Percentiles rank a stretch among this genome's conserved stretches.
phyloP scores from a whole-genome alignment of 2,888 invertebrate species.

The Ametastegia equiseti region DNA sequence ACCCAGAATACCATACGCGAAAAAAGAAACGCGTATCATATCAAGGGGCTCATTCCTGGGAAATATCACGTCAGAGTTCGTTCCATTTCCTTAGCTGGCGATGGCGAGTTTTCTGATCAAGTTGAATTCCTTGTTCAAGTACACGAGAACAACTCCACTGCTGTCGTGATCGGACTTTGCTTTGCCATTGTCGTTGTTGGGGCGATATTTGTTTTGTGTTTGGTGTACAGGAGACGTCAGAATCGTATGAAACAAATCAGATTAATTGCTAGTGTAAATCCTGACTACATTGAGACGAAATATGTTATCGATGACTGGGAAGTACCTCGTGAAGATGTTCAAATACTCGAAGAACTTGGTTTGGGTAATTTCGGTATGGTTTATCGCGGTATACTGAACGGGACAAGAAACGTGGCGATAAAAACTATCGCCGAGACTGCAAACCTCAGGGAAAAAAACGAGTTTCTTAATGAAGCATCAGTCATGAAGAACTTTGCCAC shows the following conservation, averaged over 20 bases:
- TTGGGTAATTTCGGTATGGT: slow-evolving; percentile 88
- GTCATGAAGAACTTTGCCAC: slow-evolving; percentile 86
- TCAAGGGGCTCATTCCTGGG: slow-evolving; percentile 77
- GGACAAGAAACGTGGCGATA: slow-evolving; percentile 78
- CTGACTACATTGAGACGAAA: slow-evolving; percentile 79
- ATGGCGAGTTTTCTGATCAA: slow-evolving; percentile 71
- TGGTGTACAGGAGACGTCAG: slow-evolving; percentile 66
- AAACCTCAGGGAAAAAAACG: slow-evolving; percentile 78
- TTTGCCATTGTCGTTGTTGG: slow-evolving; percentile 55
- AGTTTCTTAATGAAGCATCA: slow-evolving; percentile 85
- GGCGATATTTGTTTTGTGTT: slow-evolving; percentile 55
- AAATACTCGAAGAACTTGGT: slow-evolving; percentile 79
- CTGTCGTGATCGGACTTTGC: slow-evolving; percentile 58
- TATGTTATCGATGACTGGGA: slow-evolving; percentile 87
- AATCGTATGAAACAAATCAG: slow-evolving; percentile 71
- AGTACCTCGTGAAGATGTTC: slow-evolving; percentile 80
- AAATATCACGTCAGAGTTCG: slow-evolving; percentile 79
- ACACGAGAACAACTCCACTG: slow-evolving; percentile 53
- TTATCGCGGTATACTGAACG: slow-evolving; percentile 78
- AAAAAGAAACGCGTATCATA: slow-evolving; percentile 61
- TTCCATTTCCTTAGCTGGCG: slow-evolving; percentile 81
- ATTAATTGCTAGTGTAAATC: slow-evolving; percentile 81
- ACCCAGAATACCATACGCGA: slow-evolving; percentile 68
- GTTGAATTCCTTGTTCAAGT: slow-evolving; percentile 62
- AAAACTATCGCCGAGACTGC: slow-evolving; percentile 82